Percentiles rank a stretch among this genome's conserved stretches.
Evolutionary conservation across 1,140 invertebrate genomes (phyloP).

Genomic region (Cotesia glomerata): DNA sequence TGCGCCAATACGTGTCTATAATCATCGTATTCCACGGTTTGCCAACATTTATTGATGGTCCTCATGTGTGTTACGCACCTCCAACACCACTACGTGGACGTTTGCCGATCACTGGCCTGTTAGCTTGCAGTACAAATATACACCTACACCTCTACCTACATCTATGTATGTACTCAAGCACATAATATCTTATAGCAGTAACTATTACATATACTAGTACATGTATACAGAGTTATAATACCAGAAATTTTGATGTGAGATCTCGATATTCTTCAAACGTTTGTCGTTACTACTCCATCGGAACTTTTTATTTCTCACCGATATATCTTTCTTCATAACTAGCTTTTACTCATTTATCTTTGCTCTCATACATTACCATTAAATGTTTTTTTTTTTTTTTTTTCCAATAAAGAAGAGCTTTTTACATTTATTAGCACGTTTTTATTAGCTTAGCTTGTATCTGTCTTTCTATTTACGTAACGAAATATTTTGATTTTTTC

Average conservation of each 20-base stretch:
- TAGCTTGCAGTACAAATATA: not conserved
- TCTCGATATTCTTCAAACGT: conserved; percentile 1
- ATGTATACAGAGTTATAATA: not conserved
- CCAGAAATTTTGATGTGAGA: not conserved
- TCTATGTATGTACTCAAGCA: too few relatives aligned
- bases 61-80: conserved; percentile 1
- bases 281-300: not conserved
- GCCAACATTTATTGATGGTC: not conserved
- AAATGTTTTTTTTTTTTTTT: not conserved
- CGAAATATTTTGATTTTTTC: too few relatives aligned
- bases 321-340: conserved; percentile 4
- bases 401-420: too few relatives aligned
- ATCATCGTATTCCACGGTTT: conserved; percentile 31
- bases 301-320: conserved; percentile 3
- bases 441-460: too few relatives aligned
- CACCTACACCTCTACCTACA: too few relatives aligned
- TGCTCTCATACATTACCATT: not conserved
- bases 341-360: not conserved
- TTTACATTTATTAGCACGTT: too few relatives aligned
- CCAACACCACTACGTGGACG: not conserved
- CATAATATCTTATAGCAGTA: too few relatives aligned
- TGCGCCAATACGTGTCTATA: conserved; percentile 60
- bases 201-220: too few relatives aligned
- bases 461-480: too few relatives aligned
- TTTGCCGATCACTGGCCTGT: not conserved